Conservation (phyloP, 2,797 vertebrate genomes). For the Apogon talboti region DNA sequence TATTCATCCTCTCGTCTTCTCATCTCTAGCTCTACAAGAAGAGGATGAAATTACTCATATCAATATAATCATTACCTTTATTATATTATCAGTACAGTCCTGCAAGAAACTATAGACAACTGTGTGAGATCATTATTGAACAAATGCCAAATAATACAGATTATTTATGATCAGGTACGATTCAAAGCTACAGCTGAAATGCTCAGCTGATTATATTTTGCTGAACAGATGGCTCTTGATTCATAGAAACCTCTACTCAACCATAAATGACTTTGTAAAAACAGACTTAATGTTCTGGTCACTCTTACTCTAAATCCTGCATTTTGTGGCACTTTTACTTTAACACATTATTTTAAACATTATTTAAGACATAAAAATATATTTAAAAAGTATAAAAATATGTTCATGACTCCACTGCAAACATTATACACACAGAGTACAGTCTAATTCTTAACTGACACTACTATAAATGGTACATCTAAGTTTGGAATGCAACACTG, state of each 20-base stretch:
- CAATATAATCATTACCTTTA: conserved; percentile 70
- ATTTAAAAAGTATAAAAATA: too few relatives aligned
- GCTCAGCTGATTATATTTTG: conserved; percentile 6
- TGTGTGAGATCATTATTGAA: conserved; percentile 63
- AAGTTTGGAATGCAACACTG: too few relatives aligned
- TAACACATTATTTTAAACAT: too few relatives aligned
- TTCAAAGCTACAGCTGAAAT: conserved; percentile 9
- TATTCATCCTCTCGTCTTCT: conserved; percentile 99
- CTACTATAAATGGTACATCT: too few relatives aligned
- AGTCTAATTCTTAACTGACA: too few relatives aligned
- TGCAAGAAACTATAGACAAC: conserved; percentile 19
- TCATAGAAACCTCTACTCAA: not conserved
- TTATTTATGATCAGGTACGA: conserved; percentile 1
- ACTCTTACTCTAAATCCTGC: too few relatives aligned
- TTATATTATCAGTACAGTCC: conserved; percentile 46
- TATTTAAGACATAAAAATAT: too few relatives aligned
- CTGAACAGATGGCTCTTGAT: conserved; percentile 11
- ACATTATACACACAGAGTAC: too few relatives aligned
- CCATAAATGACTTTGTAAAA: too few relatives aligned
- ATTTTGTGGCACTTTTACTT: too few relatives aligned
- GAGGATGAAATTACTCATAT: conserved; percentile 86
- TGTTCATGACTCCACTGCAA: too few relatives aligned
- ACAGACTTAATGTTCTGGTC: too few relatives aligned
- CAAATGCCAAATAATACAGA: conserved; percentile 82
- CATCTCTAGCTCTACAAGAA: conserved; percentile 97